Percentiles rank a stretch among this genome's conserved stretches.
Conservation (phyloP, 2,113 vertebrate species). For the Paracanthobrama guichenoti region DNA sequence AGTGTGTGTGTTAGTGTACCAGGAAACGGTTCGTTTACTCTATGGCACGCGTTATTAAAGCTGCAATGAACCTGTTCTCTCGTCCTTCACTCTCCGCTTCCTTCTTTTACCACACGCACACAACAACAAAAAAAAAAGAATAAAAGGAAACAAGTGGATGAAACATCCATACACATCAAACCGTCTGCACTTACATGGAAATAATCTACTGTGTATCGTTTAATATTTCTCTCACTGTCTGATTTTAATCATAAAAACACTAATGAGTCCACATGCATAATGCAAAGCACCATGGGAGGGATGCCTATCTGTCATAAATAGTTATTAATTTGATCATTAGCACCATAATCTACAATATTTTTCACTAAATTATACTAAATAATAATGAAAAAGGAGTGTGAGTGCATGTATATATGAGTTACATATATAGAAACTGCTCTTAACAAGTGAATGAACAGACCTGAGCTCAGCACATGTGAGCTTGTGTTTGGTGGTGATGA, state of each 20-base stretch:
- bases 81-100: conserved; percentile 53
- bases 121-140: background rate
- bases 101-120: background rate
- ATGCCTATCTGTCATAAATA: conserved; percentile 72
- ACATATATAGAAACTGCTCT: background rate
- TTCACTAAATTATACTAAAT: background rate
- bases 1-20: conserved; percentile 66
- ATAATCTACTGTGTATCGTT: conserved; percentile 19
- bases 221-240: conserved; percentile 54
- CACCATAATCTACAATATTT: conserved; percentile 58
- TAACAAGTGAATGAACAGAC: background rate
- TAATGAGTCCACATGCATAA: conserved; percentile 70
- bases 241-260: conserved; percentile 52
- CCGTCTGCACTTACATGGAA: background rate
- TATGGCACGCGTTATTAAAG: conserved; percentile 76
- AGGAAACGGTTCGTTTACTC: conserved; percentile 76
- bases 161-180: background rate
- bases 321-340: conserved; percentile 75
- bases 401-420: too few species aligned
- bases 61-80: conserved; percentile 71
- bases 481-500: conserved; percentile 42
- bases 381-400: background rate
- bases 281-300: conserved; percentile 64
- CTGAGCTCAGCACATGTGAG: background rate
- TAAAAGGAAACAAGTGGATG: conserved; percentile 23